phyloP scores from a whole-genome alignment of 1,140 invertebrate species.

The Stegodyphus dumicola region DNA sequence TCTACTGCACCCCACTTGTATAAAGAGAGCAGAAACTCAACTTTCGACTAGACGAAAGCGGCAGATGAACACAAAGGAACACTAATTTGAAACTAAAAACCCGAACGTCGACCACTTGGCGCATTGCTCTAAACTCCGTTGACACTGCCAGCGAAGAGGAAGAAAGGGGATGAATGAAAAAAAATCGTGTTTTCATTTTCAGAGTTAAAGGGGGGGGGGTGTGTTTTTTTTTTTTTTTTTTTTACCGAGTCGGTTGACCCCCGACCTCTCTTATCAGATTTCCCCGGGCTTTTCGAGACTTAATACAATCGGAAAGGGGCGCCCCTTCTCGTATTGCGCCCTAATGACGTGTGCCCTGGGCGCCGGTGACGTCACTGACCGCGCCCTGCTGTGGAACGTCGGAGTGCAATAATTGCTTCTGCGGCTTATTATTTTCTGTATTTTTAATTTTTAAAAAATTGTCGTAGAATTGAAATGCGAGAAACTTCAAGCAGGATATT shows the following conservation, averaged over 20 bases:
- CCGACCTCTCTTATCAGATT: conserved; percentile 55
- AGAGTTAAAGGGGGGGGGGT: not conserved
- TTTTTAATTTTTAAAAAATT: not conserved
- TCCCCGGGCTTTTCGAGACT: conserved; percentile 17
- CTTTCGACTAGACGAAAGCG: conserved; percentile 38
- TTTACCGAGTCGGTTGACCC: conserved; percentile 32
- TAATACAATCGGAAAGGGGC: conserved; percentile 21
- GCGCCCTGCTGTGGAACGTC: conserved; percentile 25
- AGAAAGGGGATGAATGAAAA: not conserved
- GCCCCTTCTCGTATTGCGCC: conserved; percentile 47
- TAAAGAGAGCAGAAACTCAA: not conserved
- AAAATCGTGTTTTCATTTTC: conserved; percentile 49
- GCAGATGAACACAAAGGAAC: conserved; percentile 57
- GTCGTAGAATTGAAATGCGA: too few relatives aligned
- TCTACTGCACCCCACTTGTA: too few relatives aligned
- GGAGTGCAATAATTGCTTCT: not conserved
- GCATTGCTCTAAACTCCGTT: conserved; percentile 50
- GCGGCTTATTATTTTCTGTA: conserved; percentile 9
- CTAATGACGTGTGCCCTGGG: conserved; percentile 34
- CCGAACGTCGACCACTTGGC: conserved; percentile 46
- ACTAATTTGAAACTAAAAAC: conserved; percentile 55
- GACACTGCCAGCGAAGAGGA: conserved; percentile 14
- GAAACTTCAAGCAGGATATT: too few relatives aligned
- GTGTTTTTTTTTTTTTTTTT: not conserved
- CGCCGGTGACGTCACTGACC: conserved; percentile 27